phyloP scores from a whole-genome alignment of 2,113 vertebrate species.

The Ictalurus furcatus region DNA sequence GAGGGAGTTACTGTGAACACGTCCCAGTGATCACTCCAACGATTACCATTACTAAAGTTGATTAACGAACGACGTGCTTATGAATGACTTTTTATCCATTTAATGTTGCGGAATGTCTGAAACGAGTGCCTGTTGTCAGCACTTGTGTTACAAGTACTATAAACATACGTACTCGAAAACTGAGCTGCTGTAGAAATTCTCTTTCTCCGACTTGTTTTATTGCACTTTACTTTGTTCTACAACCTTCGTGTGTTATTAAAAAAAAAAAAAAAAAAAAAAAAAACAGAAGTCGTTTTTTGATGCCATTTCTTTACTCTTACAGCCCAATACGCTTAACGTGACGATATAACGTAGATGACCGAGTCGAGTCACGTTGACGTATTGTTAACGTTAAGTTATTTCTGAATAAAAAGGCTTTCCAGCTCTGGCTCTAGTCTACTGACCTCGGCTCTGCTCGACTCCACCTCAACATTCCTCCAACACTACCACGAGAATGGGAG shows the following conservation, averaged over 20 bases:
- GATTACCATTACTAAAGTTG: not conserved
- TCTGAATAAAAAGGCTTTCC: not conserved
- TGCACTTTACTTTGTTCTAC: not conserved
- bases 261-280: not conserved
- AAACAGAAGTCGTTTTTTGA: not conserved
- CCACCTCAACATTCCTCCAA: slow-evolving; percentile 20
- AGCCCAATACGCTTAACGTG: rapidly evolving
- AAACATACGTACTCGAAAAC: not conserved
- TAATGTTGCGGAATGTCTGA: not conserved
- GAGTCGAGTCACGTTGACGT: not conserved
- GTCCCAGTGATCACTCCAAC: not conserved
- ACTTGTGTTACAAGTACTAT: not conserved
- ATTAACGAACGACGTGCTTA: not conserved
- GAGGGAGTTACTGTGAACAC: not conserved
- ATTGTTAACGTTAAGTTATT: not conserved
- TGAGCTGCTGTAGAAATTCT: not conserved
- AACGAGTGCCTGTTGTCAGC: too few relatives aligned
- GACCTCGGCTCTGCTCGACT: not conserved
- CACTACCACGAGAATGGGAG: not conserved
- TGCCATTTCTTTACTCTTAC: not conserved
- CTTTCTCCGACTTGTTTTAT: not conserved
- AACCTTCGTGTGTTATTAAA: not conserved
- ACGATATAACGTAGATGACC: not conserved
- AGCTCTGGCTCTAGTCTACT: not conserved
- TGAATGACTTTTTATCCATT: not conserved